A percentile compares a stretch with the other conserved stretches of the same genome.
phyloP scores from a whole-genome alignment of 1,140 invertebrate species.

The Aphelenchoides avenae region DNA sequence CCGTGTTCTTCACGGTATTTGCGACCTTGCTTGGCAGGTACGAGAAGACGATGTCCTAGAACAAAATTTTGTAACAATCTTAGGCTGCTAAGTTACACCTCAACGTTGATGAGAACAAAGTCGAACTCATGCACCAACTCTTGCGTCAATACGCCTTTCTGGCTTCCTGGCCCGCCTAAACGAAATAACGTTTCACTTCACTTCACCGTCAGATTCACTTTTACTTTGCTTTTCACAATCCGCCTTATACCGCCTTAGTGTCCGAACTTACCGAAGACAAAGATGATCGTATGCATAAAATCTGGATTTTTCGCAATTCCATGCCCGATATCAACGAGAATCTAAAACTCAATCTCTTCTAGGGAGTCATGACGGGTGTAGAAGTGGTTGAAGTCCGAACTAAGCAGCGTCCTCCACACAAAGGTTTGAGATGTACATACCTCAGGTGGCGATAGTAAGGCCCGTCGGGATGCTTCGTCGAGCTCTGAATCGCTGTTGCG shows the following conservation, averaged over 20 bases:
- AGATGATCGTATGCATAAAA: slow-evolving; percentile 19
- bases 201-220: not conserved
- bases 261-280: slow-evolving; percentile 18
- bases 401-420: no score
- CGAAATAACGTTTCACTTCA: slow-evolving; percentile 1
- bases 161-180: slow-evolving; percentile 49
- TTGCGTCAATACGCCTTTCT: slow-evolving; percentile 52
- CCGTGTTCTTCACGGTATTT: slow-evolving; percentile 44
- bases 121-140: slow-evolving; percentile 53
- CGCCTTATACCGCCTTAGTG: not conserved
- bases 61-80: slow-evolving; percentile 11
- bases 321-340: slow-evolving; percentile 9
- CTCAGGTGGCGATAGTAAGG: slow-evolving; percentile 10
- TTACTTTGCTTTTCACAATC: not conserved
- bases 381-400: no score
- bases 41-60: slow-evolving; percentile 45
- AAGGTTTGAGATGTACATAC: no score
- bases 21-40: slow-evolving; percentile 54
- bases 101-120: slow-evolving; percentile 46
- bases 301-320: slow-evolving; percentile 1
- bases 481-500: slow-evolving; percentile 1
- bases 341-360: no score
- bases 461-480: slow-evolving; percentile 9
- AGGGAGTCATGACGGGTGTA: no score
- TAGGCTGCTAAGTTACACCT: slow-evolving; percentile 8